These are phyloP conservation scores for Drosophila subquinaria DNA, from an alignment of 2,888 invertebrate species.

Conservation along the genomic window DNA sequence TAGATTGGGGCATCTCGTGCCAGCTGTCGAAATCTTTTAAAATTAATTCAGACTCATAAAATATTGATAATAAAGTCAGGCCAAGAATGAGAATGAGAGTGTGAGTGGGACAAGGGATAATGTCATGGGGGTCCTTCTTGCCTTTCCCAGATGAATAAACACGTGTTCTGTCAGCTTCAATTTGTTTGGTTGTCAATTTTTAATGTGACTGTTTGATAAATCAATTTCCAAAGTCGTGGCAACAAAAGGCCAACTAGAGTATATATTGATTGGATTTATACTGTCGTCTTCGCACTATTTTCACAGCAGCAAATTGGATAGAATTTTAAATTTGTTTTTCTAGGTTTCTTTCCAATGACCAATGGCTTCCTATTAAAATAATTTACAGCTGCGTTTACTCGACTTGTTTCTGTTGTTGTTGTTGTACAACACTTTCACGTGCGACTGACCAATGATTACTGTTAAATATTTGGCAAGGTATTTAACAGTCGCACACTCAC, in stretches of 20 bases:
- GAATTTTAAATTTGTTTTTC: slow-evolving; percentile 74
- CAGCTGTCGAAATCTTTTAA: slow-evolving; percentile 74
- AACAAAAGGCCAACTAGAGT: slow-evolving; percentile 39
- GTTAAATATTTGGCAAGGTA: slow-evolving; percentile 66
- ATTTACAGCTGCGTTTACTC: slow-evolving; percentile 43
- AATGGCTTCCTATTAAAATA: slow-evolving; percentile 55
- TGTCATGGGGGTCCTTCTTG: slow-evolving; percentile 19
- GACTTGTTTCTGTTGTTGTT: slow-evolving; percentile 8
- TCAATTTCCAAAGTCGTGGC: slow-evolving; percentile 56
- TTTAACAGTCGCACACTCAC: slow-evolving; percentile 47
- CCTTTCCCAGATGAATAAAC: slow-evolving; percentile 49
- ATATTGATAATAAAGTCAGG: slow-evolving; percentile 68
- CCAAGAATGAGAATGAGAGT: neutral
- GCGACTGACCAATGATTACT: slow-evolving; percentile 50
- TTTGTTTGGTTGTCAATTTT: slow-evolving; percentile 80
- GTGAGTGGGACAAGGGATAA: slow-evolving; percentile 25
- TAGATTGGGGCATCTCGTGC: slow-evolving; percentile 35
- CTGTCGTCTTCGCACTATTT: slow-evolving; percentile 45
- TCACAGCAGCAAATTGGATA: slow-evolving; percentile 63
- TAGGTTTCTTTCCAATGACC: neutral
- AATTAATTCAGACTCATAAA: slow-evolving; percentile 80
- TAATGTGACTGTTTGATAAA: slow-evolving; percentile 76
- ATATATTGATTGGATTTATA: slow-evolving; percentile 66
- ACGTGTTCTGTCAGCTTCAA: slow-evolving; percentile 58
- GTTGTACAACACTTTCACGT: slow-evolving; percentile 34